These are phyloP conservation scores for Drosophila anomalipes DNA, from an alignment of 2,888 invertebrate species.

Conservation along the genomic window DNA sequence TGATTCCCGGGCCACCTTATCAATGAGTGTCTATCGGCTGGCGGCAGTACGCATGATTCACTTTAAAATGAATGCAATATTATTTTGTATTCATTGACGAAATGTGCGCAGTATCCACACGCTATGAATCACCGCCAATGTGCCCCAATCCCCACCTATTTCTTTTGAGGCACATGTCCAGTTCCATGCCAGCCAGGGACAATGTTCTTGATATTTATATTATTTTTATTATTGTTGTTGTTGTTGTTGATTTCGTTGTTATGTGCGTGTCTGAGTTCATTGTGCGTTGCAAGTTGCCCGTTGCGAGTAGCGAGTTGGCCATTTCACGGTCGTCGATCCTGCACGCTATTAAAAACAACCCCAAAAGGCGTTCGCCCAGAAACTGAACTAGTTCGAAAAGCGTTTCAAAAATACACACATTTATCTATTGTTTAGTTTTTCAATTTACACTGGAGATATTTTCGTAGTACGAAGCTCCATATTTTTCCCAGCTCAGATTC, in stretches of 20 bases:
- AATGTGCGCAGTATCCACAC: constrained; percentile 64
- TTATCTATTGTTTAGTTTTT: neutral
- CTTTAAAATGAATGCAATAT: constrained; percentile 65
- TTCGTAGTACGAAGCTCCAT: neutral
- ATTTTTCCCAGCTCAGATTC: neutral
- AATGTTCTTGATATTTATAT: constrained; percentile 17
- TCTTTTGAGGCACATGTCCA: constrained; percentile 2
- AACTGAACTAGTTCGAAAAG: constrained; percentile 35
- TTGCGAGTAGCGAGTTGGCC: constrained; percentile 44
- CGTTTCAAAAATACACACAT: neutral
- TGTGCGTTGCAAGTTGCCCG: constrained; percentile 69
- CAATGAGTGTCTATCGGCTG: constrained; percentile 38
- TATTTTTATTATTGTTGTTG: constrained; percentile 21
- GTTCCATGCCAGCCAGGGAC: constrained; percentile 7
- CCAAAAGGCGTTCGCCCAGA: constrained; percentile 58
- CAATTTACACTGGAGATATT: too few relatives aligned
- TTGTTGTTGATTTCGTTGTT: constrained; percentile 33
- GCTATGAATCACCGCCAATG: constrained; percentile 53
- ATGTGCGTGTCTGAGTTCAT: constrained; percentile 68
- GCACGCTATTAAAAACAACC: constrained; percentile 59
- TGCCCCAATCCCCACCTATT: neutral
- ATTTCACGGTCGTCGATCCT: constrained; percentile 82
- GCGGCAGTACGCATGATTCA: constrained; percentile 70
- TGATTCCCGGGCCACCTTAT: constrained; percentile 39
- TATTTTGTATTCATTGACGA: constrained; percentile 71